These are phyloP conservation scores for Solen grandis DNA, from an alignment of 1,140 invertebrate species.

Conservation along the genomic window DNA sequence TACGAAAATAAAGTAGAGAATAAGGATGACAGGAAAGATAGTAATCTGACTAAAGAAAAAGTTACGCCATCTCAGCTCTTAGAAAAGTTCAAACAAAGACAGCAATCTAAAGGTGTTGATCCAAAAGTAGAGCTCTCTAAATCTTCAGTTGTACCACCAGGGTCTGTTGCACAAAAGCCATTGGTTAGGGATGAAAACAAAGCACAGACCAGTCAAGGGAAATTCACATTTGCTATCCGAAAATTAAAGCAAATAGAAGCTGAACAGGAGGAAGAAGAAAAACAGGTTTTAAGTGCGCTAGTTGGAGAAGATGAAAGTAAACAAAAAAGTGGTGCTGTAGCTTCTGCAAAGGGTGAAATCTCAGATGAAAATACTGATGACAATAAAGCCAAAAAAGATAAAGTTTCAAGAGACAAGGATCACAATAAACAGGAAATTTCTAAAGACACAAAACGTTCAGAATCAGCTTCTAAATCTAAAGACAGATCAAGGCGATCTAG, in stretches of 20 bases:
- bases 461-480: conserved; percentile 34
- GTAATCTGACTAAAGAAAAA: conserved; percentile 23
- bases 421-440: too few species aligned
- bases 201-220: conserved; percentile 14
- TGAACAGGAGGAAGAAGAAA: conserved; percentile 53
- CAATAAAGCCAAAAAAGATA: conserved; percentile 1
- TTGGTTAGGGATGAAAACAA: conserved; percentile 19
- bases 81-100: conserved; percentile 52
- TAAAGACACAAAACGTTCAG: too few species aligned
- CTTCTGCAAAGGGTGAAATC: not conserved
- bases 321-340: not conserved
- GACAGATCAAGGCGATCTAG: conserved; percentile 35
- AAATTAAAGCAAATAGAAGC: conserved; percentile 50
- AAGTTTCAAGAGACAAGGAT: conserved; percentile 25
- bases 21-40: conserved; percentile 28
- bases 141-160: conserved; percentile 2
- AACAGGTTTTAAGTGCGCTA: conserved; percentile 43
- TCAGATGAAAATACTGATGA: not conserved
- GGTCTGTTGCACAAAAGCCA: conserved; percentile 6
- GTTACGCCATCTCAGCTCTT: conserved; percentile 50
- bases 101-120: conserved; percentile 23
- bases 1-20: conserved; percentile 22
- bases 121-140: conserved; percentile 16
- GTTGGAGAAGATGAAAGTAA: not conserved
- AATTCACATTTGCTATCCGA: conserved; percentile 47